Conservation (phyloP, 1,140 invertebrate species). For the Holcopasites calliopsidis region DNA sequence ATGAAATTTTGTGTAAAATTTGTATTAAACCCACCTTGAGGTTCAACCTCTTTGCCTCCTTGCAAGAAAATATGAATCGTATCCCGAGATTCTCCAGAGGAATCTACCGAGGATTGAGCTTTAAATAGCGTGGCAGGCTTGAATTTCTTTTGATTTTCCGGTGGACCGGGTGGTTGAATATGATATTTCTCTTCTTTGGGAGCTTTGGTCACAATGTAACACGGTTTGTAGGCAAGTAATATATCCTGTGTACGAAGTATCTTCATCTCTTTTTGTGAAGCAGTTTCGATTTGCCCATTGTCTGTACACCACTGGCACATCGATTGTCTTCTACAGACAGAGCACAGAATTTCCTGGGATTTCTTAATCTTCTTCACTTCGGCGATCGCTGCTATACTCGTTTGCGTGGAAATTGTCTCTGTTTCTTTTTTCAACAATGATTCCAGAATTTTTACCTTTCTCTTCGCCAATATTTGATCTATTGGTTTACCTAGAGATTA, state of each 20-base stretch:
- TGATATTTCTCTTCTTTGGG: background rate
- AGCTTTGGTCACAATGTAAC: slow-evolving; percentile 34
- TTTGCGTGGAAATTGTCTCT: slow-evolving; percentile 51
- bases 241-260: slow-evolving; percentile 57
- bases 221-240: slow-evolving; percentile 59
- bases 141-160: background rate
- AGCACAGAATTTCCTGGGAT: slow-evolving; percentile 27
- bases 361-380: slow-evolving; percentile 47
- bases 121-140: background rate
- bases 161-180: background rate
- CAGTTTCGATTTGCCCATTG: background rate
- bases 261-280: slow-evolving; percentile 8
- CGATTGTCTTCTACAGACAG: slow-evolving; percentile 43
- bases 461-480: slow-evolving; percentile 38
- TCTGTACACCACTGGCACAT: slow-evolving; percentile 35
- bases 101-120: background rate
- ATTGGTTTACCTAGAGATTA: slow-evolving; percentile 21
- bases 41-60: background rate
- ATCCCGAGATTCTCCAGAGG: background rate
- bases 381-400: slow-evolving; percentile 48
- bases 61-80: slow-evolving; percentile 1
- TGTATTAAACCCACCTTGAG: slow-evolving; percentile 32
- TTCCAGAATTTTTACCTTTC: slow-evolving; percentile 43
- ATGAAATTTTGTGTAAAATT: too few species aligned
- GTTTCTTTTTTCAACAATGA: slow-evolving; percentile 50